A percentile compares a stretch with the other conserved stretches of the same genome.
Conservation (phyloP, 2,113 vertebrate genomes). For the Hepsetus odoe region DNA sequence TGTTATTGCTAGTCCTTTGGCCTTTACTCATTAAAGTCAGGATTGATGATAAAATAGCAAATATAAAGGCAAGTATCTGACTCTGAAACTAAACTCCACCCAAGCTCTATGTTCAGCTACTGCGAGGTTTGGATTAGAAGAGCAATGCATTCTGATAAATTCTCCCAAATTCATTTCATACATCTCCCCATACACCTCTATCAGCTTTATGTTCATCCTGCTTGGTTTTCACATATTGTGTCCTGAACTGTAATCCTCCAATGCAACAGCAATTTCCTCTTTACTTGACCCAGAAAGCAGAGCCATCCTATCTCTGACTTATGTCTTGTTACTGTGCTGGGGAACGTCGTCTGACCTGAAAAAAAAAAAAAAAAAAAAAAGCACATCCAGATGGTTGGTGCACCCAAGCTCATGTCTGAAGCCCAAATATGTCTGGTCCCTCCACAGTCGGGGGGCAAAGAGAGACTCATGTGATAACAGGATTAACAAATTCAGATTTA, state of each 20-base stretch:
- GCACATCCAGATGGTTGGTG: slow-evolving; percentile 57
- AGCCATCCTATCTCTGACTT: slow-evolving; percentile 54
- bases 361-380: slow-evolving; percentile 31
- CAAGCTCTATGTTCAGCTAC: slow-evolving; percentile 7
- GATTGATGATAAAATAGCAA: not conserved
- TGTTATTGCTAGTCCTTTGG: not conserved
- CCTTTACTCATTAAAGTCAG: not conserved
- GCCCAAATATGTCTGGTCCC: slow-evolving; percentile 55
- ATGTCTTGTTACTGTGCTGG: slow-evolving; percentile 56
- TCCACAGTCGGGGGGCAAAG: slow-evolving; percentile 46
- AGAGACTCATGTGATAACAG: slow-evolving; percentile 38
- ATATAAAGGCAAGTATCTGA: not conserved
- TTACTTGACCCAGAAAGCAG: slow-evolving; percentile 59
- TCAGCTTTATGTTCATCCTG: slow-evolving; percentile 51
- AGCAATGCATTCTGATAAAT: not conserved
- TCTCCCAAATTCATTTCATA: slow-evolving; percentile 34
- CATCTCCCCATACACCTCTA: slow-evolving; percentile 27
- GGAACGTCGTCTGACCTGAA: slow-evolving; percentile 53
- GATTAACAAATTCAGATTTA: slow-evolving; percentile 53
- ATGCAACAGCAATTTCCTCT: slow-evolving; percentile 55
- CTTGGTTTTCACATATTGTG: slow-evolving; percentile 48
- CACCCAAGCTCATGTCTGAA: slow-evolving; percentile 48
- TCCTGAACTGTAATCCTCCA: slow-evolving; percentile 52
- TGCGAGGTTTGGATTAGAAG: not conserved
- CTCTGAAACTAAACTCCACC: not conserved